Percentiles rank a stretch among this genome's conserved stretches.
Conservation (phyloP, 2,797 vertebrate genomes). For the Onychomys torridus region DNA sequence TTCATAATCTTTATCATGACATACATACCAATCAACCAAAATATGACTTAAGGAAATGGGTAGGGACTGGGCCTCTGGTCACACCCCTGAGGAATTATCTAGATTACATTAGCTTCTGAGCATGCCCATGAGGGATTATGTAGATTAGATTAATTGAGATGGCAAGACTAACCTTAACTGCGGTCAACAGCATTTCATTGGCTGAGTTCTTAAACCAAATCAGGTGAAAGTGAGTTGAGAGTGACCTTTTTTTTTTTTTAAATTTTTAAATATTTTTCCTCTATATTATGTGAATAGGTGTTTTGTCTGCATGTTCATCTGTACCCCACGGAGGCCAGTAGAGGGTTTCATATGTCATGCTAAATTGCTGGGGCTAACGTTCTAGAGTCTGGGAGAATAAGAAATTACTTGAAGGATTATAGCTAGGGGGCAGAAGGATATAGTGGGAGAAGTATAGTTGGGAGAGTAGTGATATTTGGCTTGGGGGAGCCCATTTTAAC, state of each 20-base stretch:
- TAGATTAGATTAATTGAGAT: not conserved
- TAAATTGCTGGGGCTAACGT: not conserved
- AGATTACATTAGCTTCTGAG: not conserved
- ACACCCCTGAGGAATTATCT: not conserved
- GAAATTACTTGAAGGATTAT: not conserved
- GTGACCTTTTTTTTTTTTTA: not conserved
- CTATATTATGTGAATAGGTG: not conserved
- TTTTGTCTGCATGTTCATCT: not conserved
- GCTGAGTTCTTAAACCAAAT: not conserved
- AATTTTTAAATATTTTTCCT: not conserved
- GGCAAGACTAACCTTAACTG: not conserved
- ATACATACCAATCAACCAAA: not conserved
- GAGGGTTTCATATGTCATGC: not conserved
- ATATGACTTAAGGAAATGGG: not conserved
- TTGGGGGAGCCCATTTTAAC: not conserved
- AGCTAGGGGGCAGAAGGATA: not conserved
- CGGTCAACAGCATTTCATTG: not conserved
- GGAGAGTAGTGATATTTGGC: not conserved
- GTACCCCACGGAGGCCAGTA: not conserved
- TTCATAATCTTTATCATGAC: not conserved
- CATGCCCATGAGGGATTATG: not conserved
- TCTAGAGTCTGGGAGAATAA: not conserved
- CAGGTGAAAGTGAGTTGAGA: not conserved
- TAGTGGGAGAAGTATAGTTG: not conserved
- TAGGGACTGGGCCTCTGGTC: not conserved